Base-by-base conservation (phyloP, 2,888 invertebrate species). In the Tinea semifulvella region DNA sequence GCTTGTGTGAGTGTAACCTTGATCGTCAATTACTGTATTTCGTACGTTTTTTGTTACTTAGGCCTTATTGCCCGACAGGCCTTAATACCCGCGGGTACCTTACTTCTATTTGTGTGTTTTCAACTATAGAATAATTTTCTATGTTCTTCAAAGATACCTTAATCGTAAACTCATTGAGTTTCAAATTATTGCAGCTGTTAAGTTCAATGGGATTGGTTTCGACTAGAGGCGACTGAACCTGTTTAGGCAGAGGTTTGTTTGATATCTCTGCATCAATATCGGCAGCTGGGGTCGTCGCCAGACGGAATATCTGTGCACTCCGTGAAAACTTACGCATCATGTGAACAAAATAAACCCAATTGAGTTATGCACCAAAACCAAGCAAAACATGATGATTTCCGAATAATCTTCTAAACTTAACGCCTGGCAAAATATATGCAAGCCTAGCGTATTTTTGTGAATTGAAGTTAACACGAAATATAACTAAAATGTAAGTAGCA, bases 1-100 rank as follows among this genome's bases (percentile, higher is more conserved):
- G 27, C 42, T n/a, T 43, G 28, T 46, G 46, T 46, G 47, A 46
- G 45, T 45, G 46, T 43, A 35, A 46, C 46, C 42, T 49, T 46
- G 45, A 43, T 13, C 46, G 38, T 42, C 46, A 44, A 44, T 11
- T 26, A 26, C 18, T 27, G 16, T 47, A 36, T 44, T 47, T 36
- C 4, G 45, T 44, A 42, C 26, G 44, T 13, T 48, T 48, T 50
- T 46, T 46, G 44, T 18, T 39, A 44, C 20, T 48, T 48, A 50
- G 50, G 50, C 47, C 48, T 50, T 48, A 48, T 48, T 48, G 10
- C n/a, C 46, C 48, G 48, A 50, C 47, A 48, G 49, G 49, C 45
- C 31, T 47, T 50, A 48, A 44, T 47, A 49, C 49, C 48, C 44
- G 45, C 44, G 19, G 38, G 7, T 31, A 31, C 31, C 31, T 31